Evolutionary conservation across 2,797 vertebrate genomes (phyloP), one percentile per base, ranked within the genome.

Genomic region (Decapterus maruadsi): DNA sequence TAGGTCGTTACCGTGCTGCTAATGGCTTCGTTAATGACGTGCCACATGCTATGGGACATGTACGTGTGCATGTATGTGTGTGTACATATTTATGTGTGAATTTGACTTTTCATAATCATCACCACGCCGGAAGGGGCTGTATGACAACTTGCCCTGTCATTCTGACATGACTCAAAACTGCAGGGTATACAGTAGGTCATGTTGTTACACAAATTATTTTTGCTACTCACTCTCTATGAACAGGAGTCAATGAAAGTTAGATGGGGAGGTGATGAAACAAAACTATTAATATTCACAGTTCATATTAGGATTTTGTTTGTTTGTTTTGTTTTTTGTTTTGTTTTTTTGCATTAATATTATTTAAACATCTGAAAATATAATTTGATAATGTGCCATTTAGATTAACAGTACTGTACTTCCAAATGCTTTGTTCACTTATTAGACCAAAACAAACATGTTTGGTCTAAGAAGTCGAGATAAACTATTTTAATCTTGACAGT

Each of bases 1-100:
- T 89, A 87, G 69, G 83, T 84, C 8, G 46, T 88, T 83, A 86
- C 85, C 66, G 80, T 46, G 8, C 78, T 58, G 84, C 81, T 94
- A 91, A 94, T 92, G 77, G 78, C 34, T 61, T 86, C 36, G 81
- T 77, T 92, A 93, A 95, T 94, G 85, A 90, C 84, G 81, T 71
- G 84, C 81, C 77, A 83, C 75, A 82, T 87, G 78, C 83, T 82
- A 80, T 68, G 82, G 82, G 68, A 60, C 62, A 78, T 87, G 82
- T 79, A 60, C 82, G 75, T 73, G 70, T 78, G 42, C 57, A 38
- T 73, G 48, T 19, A 45, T 11, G 31, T 48, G 51, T 77, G 51
- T 77, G 66, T 68, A 34, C 57, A 16, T 65, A 11, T 42, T 11
- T 42, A 11, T 42, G 40, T 42, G 40, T 42, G 31, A 69, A 74